A percentile compares a stretch with the other conserved stretches of the same genome.
Evolutionary conservation across 2,888 invertebrate species (phyloP).

Genomic region (Erebia aethiops): DNA sequence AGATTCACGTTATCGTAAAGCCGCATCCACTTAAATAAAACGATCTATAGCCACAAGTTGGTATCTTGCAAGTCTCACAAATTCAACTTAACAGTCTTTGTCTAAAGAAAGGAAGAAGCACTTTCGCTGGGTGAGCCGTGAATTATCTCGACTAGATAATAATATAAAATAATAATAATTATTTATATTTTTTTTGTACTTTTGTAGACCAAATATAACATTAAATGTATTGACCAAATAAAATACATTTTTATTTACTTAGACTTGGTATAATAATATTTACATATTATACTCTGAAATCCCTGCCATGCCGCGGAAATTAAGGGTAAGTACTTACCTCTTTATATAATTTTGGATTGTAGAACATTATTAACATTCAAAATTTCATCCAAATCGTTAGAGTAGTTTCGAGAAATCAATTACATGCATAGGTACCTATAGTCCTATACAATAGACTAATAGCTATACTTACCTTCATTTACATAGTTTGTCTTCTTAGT

Average conservation of each 20-base stretch:
- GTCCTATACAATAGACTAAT: no score
- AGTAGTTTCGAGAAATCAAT: no score
- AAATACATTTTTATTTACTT: slow-evolving; percentile 17
- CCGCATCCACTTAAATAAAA: neutral
- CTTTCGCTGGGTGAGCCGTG: neutral
- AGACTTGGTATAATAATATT: neutral
- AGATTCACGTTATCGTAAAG: neutral
- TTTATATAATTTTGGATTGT: no score
- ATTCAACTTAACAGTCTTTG: no score
- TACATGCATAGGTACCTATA: no score
- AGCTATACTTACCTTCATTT: no score
- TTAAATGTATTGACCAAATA: slow-evolving; percentile 15
- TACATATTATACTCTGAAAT: no score
- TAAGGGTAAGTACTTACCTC: no score
- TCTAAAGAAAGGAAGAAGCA: no score
- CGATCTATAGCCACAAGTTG: neutral
- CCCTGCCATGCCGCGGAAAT: no score
- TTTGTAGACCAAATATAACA: slow-evolving; percentile 38
- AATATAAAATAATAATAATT: slow-evolving; percentile 11
- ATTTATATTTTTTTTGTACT: slow-evolving; percentile 33
- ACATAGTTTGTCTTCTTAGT: neutral
- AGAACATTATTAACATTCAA: no score
- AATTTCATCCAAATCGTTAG: no score
- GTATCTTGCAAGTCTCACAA: neutral
- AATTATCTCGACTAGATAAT: neutral